A percentile compares a stretch with the other conserved stretches of the same genome.
Evolutionary conservation across 2,113 vertebrate genomes (phyloP).

Genomic region (Menidia beryllina): DNA sequence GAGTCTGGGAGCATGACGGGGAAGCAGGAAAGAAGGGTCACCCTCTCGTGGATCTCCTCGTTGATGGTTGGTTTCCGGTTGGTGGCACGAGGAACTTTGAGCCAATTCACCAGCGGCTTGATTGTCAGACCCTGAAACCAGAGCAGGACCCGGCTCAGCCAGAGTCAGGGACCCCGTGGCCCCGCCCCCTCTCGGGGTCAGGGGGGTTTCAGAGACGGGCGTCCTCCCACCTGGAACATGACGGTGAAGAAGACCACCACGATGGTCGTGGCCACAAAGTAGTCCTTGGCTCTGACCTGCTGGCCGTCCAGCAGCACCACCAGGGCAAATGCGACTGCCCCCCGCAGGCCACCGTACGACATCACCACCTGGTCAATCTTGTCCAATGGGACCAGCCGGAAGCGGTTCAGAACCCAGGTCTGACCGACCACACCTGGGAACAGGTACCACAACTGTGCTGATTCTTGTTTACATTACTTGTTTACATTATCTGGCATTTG

Average conservation of each 20-base stretch:
- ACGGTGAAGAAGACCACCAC: constrained; percentile 98
- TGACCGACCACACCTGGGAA: constrained; percentile 90
- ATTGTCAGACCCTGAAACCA: constrained; percentile 91
- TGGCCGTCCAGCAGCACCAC: constrained; percentile 89
- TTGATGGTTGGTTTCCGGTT: constrained; percentile 95
- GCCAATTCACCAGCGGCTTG: constrained; percentile 95
- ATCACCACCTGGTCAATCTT: constrained; percentile 98
- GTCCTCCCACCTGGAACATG: constrained; percentile 90
- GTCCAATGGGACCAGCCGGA: constrained; percentile 93
- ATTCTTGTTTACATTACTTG: too few species aligned
- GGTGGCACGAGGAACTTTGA: constrained; percentile 94
- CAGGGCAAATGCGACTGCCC: constrained; percentile 94
- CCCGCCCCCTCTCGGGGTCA: too few species aligned
- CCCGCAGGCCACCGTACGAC: constrained; percentile 95
- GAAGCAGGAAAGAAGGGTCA: constrained; percentile 59
- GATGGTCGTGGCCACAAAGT: constrained; percentile 96
- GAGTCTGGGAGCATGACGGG: too few species aligned
- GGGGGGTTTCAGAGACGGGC: too few species aligned
- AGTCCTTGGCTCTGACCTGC: constrained; percentile 94
- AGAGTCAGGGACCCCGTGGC: too few species aligned
- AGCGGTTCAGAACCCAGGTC: constrained; percentile 93
- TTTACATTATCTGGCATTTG: too few species aligned
- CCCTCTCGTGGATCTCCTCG: constrained; percentile 95
- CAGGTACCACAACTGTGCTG: background rate
- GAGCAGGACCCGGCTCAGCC: background rate